phyloP scores from a whole-genome alignment of 2,797 vertebrate genomes.

The Enoplosus armatus region DNA sequence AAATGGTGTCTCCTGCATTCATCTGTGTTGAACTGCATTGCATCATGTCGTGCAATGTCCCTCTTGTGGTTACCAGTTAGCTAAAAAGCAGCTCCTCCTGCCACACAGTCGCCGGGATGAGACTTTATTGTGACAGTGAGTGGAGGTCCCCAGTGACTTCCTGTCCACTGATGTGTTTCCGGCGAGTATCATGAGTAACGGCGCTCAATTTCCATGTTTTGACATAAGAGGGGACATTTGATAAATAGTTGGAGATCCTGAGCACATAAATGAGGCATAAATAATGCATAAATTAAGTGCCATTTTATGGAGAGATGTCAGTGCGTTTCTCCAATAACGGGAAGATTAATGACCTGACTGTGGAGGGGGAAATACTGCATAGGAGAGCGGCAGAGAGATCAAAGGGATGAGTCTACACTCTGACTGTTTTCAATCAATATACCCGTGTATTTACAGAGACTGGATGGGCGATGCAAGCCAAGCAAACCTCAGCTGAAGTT shows the following conservation, averaged over 20 bases:
- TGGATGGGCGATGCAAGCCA: constrained; percentile 71
- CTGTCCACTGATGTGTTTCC: constrained; percentile 77
- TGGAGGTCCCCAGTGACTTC: constrained; percentile 68
- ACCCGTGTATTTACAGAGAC: constrained; percentile 69
- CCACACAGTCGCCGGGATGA: constrained; percentile 31
- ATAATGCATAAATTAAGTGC: constrained; percentile 85
- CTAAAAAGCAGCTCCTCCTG: constrained; percentile 40
- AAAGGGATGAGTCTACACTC: constrained; percentile 72
- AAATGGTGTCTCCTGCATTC: constrained; percentile 23
- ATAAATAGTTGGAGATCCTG: constrained; percentile 81
- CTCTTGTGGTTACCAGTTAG: constrained; percentile 32
- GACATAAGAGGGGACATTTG: constrained; percentile 79
- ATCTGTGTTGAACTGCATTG: constrained; percentile 49
- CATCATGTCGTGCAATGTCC: constrained; percentile 55
- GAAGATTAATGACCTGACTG: constrained; percentile 81
- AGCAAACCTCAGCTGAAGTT: constrained; percentile 69
- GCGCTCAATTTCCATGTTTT: constrained; percentile 81
- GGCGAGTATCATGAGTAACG: constrained; percentile 71
- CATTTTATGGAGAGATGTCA: constrained; percentile 83
- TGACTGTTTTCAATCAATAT: constrained; percentile 80
- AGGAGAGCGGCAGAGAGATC: constrained; percentile 64
- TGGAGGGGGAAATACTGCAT: constrained; percentile 60
- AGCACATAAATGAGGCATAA: constrained; percentile 84
- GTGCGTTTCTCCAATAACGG: constrained; percentile 80
- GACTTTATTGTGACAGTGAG: constrained; percentile 71